Percentiles rank a stretch among this genome's conserved stretches.
phyloP scores from a whole-genome alignment of 2,888 invertebrate species.

The Cynaeus angustus region DNA sequence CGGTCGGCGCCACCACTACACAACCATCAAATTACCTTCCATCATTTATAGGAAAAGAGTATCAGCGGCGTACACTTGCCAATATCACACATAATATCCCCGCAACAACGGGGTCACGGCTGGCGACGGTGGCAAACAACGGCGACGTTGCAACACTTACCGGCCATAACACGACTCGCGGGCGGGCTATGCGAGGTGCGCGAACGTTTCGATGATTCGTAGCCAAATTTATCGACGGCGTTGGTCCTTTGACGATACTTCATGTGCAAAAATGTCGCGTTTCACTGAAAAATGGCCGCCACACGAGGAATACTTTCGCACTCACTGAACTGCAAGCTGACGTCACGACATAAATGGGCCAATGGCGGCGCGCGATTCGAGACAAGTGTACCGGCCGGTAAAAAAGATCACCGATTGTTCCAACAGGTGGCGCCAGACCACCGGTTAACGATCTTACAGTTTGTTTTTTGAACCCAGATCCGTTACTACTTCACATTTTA shows the following conservation, averaged over 20 bases:
- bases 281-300: constrained; percentile 62
- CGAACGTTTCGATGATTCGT: constrained; percentile 62
- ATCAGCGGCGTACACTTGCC: constrained; percentile 60
- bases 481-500: no score
- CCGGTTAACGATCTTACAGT: constrained; percentile 6
- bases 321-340: constrained; percentile 55
- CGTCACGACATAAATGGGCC: constrained; percentile 41
- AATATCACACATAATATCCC: constrained; percentile 63
- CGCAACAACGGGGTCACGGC: constrained; percentile 67
- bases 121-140: constrained; percentile 63
- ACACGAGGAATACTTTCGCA: constrained; percentile 65
- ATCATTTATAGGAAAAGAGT: constrained; percentile 66
- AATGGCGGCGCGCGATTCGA: constrained; percentile 16
- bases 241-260: constrained; percentile 63
- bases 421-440: constrained; percentile 31
- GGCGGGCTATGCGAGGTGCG: constrained; percentile 59
- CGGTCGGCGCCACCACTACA: constrained; percentile 41
- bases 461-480: background rate
- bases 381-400: constrained; percentile 29
- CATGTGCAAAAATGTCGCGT: constrained; percentile 58
- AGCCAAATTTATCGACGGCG: constrained; percentile 60
- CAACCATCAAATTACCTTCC: constrained; percentile 67
- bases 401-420: background rate
- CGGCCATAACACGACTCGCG: constrained; percentile 81
- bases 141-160: constrained; percentile 76